Conservation (phyloP, 2,797 vertebrate species). For the Parauchenoglanis punctatus region DNA sequence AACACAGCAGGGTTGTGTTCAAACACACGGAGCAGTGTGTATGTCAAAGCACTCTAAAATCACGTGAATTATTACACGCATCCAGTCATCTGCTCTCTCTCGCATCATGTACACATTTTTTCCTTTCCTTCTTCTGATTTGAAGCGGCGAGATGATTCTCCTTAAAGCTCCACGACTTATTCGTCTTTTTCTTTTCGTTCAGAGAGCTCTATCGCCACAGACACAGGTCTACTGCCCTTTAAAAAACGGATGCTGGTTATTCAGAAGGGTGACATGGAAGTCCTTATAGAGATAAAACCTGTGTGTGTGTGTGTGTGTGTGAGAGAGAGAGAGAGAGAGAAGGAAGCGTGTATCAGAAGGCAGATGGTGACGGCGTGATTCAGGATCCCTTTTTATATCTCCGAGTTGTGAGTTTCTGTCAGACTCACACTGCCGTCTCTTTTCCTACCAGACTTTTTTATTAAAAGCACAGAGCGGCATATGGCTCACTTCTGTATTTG, state of each 20-base stretch:
- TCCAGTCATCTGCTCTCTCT: neutral
- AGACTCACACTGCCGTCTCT: neutral
- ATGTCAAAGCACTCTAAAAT: neutral
- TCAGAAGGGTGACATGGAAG: neutral
- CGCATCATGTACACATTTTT: neutral
- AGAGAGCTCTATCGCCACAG: neutral
- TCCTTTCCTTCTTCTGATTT: neutral
- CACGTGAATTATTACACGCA: neutral
- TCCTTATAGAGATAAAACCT: neutral
- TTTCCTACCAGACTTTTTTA: neutral
- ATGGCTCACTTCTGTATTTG: neutral
- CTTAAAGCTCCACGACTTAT: neutral
- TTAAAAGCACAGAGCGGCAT: neutral
- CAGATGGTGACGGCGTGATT: slow-evolving; percentile 10
- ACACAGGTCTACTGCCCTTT: neutral
- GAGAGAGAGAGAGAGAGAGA: neutral
- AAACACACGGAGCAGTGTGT: neutral
- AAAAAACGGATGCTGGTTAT: neutral
- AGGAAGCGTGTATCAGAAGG: neutral
- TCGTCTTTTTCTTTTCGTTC: neutral
- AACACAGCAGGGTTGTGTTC: too few relatives aligned
- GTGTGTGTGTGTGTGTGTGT: neutral
- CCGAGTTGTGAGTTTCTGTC: neutral
- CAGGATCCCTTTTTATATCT: neutral
- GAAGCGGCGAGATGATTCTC: neutral